Base-by-base conservation (phyloP, 2,797 vertebrate genomes). In the Scarus forsteni region DNA sequence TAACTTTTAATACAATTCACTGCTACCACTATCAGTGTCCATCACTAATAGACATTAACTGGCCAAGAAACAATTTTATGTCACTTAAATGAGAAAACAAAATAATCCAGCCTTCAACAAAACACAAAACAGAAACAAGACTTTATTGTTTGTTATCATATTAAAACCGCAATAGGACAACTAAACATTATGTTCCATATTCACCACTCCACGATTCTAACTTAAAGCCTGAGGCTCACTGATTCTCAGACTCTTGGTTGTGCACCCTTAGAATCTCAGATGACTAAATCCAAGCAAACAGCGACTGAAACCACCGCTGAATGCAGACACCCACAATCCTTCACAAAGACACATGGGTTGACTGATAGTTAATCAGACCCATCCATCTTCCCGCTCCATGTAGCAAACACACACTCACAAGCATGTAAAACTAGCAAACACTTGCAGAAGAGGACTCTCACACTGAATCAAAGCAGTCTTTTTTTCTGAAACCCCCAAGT, bases 331-430 rank as follows among this genome's bases (percentile, higher is more conserved):
- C 67, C 68, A 85, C 85, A 72, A 73, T 77, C 59, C 76, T 79
- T 86, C 78, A 83, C 68, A 57, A 52, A 59, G 81, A 81, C 76
- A 60, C n/a, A 8, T 77, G 66, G 6, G n/a, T 44, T 78, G 77
- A 85, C 81, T 76, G 78, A 75, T 85, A 78, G 64, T 79, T 78
- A 87, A 88, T 89, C 79, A 87, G 77, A 87, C 69, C 58, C 72
- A 63, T 86, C 61, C 59, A 62, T 85, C 63, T 44, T 39, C 14
- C 70, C 49, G 36, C 53, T 27, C 36, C 52, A 72, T 10, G 1
- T 59, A 27, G 42, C 39, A 55, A 36, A 62, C 66, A 48, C 68
- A 50, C 60, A 65, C 75, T 70, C 61, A 52, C 14, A 63, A 54
- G 69, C 57, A 53, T 53, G 40, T 38, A 68, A 54, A 73, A 57